Conservation (phyloP, 2,888 invertebrate species). For the Sarcophaga carnaria region DNA sequence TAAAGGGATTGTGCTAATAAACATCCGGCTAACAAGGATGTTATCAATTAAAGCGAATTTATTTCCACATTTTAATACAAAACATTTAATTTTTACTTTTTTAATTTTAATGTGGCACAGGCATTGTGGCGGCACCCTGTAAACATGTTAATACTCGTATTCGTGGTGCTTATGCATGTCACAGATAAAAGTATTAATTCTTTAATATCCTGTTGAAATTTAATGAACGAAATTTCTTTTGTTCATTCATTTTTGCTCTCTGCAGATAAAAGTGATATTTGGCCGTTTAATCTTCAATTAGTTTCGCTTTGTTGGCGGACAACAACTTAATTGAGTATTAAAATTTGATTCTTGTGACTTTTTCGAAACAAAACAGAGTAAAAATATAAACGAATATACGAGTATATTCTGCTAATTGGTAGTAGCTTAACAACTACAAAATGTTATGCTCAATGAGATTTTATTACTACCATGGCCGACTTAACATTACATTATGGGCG, state of each 20-base stretch:
- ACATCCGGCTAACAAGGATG: too few species aligned
- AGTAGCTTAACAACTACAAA: too few species aligned
- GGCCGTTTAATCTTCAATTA: background rate
- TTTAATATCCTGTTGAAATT: background rate
- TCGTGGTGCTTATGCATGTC: background rate
- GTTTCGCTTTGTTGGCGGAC: background rate
- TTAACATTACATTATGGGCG: too few species aligned
- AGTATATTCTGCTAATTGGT: too few species aligned
- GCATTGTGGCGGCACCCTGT: background rate
- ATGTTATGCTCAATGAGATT: too few species aligned
- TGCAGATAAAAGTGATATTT: background rate
- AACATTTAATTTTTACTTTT: too few species aligned
- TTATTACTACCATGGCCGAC: too few species aligned
- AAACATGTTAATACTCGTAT: background rate
- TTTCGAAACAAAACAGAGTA: background rate
- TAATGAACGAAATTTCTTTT: background rate
- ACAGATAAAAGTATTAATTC: background rate
- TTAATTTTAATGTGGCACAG: too few species aligned
- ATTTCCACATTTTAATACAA: too few species aligned
- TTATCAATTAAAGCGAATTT: too few species aligned
- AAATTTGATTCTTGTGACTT: background rate
- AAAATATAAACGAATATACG: too few species aligned
- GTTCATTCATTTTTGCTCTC: background rate
- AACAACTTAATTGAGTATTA: background rate
- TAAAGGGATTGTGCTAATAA: too few species aligned